A percentile compares a stretch with the other conserved stretches of the same genome.
Evolutionary conservation across 1,140 invertebrate genomes (phyloP).

Genomic region (Cydia amplana): DNA sequence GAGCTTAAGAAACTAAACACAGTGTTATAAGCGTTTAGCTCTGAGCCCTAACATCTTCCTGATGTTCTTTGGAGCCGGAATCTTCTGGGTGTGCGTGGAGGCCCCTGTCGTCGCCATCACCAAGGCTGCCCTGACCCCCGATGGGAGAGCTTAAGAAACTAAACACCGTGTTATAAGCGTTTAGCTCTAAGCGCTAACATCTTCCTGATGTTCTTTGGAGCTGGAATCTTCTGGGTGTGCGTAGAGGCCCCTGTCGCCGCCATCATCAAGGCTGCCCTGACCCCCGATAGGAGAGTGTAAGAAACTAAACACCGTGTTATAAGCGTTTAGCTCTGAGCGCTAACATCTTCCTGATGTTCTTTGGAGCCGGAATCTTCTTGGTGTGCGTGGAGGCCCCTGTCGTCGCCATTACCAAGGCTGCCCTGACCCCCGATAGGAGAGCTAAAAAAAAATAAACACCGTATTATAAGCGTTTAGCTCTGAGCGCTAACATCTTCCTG

Average conservation of each 20-base stretch:
- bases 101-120: constrained; percentile 49
- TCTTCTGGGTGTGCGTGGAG: constrained; percentile 56
- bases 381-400: constrained; percentile 61
- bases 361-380: constrained; percentile 40
- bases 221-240: constrained; percentile 48
- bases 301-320: background rate
- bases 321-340: constrained; percentile 38
- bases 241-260: constrained; percentile 55
- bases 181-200: constrained; percentile 44
- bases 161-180: background rate
- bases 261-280: constrained; percentile 39
- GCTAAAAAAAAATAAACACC: background rate
- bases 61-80: constrained; percentile 47
- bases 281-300: background rate
- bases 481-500: constrained; percentile 50
- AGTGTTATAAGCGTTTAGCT: background rate
- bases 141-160: constrained; percentile 28
- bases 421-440: background rate
- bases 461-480: background rate
- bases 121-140: constrained; percentile 33
- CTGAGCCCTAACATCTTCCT: constrained; percentile 50
- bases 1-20: constrained; percentile 30
- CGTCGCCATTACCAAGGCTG: constrained; percentile 42
- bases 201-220: constrained; percentile 50
- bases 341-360: constrained; percentile 52